These are phyloP conservation scores for Pharmacophagus antenor DNA, from an alignment of 2,888 invertebrate genomes.

Conservation along the genomic window DNA sequence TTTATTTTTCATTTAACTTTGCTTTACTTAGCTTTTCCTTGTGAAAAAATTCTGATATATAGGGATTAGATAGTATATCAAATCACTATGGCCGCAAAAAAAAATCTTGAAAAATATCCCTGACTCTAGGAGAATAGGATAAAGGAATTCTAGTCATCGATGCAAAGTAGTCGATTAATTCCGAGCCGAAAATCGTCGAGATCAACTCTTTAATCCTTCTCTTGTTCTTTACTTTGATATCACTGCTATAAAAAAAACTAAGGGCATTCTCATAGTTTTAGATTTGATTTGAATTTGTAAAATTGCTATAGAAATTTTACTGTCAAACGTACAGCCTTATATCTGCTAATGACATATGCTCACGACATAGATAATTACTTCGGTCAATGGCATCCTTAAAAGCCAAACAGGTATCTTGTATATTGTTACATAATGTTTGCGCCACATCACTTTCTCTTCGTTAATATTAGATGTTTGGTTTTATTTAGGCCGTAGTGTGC, in stretches of 20 bases:
- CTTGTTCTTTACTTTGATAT: no score
- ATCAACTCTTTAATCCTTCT: background rate
- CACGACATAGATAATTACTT: slow-evolving; percentile 25
- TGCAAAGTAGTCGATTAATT: background rate
- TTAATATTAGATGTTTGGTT: slow-evolving; percentile 55
- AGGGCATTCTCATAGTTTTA: no score
- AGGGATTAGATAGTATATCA: no score
- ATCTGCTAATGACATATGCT: slow-evolving; percentile 30
- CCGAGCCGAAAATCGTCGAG: background rate
- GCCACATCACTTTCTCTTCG: slow-evolving; percentile 74
- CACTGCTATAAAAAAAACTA: background rate
- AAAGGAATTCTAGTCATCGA: background rate
- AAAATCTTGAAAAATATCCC: no score
- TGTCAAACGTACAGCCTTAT: background rate
- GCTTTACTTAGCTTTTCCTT: no score
- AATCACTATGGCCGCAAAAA: no score
- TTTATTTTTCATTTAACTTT: no score
- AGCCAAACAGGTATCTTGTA: slow-evolving; percentile 30
- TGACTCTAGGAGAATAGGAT: no score
- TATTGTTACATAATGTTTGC: slow-evolving; percentile 58
- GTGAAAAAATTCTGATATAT: no score
- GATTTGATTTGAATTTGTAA: background rate
- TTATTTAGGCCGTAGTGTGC: slow-evolving; percentile 54
- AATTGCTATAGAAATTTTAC: background rate
- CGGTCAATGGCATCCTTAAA: slow-evolving; percentile 40